phyloP scores from a whole-genome alignment of 2,113 vertebrate species.

The Puffinus mauretanicus region DNA sequence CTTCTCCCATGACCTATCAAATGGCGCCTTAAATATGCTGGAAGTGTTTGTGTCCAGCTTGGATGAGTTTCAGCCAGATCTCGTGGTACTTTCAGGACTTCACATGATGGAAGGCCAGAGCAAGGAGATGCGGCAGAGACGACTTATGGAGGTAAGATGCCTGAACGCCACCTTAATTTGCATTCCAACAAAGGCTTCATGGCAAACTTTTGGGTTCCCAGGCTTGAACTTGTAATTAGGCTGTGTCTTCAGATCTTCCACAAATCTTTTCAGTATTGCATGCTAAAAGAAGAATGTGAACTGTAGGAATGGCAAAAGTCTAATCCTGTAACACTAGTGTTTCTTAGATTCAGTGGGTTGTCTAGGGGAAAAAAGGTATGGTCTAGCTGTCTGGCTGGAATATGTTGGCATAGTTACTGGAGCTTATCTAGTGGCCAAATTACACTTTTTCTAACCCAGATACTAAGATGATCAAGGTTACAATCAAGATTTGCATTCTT shows the following conservation, averaged over 20 bases:
- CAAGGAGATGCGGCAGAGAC: constrained; percentile 79
- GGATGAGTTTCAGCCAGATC: constrained; percentile 92
- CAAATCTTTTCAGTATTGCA: background rate
- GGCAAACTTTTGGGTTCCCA: background rate
- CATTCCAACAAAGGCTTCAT: fast-evolving
- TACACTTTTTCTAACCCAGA: background rate
- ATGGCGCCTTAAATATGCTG: constrained; percentile 88
- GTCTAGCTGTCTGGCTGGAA: background rate
- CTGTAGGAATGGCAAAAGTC: background rate
- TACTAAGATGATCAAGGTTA: background rate
- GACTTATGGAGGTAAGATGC: constrained; percentile 84
- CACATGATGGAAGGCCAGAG: constrained; percentile 99
- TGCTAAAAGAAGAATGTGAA: background rate
- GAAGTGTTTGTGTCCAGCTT: constrained; percentile 91
- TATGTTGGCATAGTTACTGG: background rate
- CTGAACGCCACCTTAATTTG: background rate
- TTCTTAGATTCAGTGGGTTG: background rate
- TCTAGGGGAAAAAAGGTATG: too few relatives aligned
- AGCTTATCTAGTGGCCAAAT: background rate
- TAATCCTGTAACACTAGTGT: background rate
- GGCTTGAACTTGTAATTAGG: background rate
- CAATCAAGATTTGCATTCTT: background rate
- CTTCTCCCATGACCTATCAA: constrained; percentile 95
- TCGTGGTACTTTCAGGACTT: constrained; percentile 94
- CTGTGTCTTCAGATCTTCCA: background rate